Evolutionary conservation across 2,797 vertebrate species (phyloP), one percentile per base, ranked within the genome.

Genomic region (Bothrops alternatus): DNA sequence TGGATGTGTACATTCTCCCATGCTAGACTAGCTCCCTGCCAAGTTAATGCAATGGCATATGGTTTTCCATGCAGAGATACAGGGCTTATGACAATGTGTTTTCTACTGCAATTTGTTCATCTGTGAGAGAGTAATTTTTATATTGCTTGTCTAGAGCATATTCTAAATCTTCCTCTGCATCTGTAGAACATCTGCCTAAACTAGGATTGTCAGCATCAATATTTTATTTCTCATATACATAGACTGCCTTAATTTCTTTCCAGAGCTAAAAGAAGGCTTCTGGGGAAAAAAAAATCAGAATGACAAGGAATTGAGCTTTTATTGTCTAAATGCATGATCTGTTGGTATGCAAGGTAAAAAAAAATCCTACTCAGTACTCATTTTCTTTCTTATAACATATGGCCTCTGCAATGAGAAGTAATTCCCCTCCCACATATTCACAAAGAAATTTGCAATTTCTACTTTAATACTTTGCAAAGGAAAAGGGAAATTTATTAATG

Each of bases 101-200:
- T 93, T 88, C 56, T 78, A 93, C 16, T 91, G 90, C 91, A 89
- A 95, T 86, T 95, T 97, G 95, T 94, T 97, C 95, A 95, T 97
- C 95, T 97, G 93, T 91, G 93, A 95, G 95, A 94, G 93, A 97
- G 93, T 96, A 96, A 97, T 97, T 97, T 97, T 96, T 95, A 94
- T 96, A 63, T 91, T 95, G 91, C 95, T 95, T 96, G 96, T 97
- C 96, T 96, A 96, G 93, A 96, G 90, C 93, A 92, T 78, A 94
- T 94, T 94, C 93, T 96, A 95, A 96, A 97, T 96, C 94, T 97
- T 97, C 78, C 61, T 93, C 91, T 93, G 94, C 96, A 97, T 97
- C 97, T 97, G 96, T 60, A 95, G 88, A 97, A 96, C 96, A 97
- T 96, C 97, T 97, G 96, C 92, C 95, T 96, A 90, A 96, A 96